Evolutionary conservation across 2,113 vertebrate species (phyloP).

Genomic region (Microcebus lehilahytsara): DNA sequence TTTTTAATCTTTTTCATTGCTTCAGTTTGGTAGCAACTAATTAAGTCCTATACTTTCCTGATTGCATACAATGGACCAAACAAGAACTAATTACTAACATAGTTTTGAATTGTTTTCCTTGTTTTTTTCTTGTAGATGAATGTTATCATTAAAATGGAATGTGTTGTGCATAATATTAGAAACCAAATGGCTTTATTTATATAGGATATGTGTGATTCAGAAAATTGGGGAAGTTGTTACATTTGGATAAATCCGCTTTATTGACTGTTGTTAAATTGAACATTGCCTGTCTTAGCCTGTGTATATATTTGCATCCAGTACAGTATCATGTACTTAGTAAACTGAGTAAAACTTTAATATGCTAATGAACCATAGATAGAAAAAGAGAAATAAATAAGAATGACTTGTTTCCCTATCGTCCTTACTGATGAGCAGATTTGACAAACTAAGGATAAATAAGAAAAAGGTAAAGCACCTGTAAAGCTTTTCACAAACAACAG

Average conservation of each 20-base stretch:
- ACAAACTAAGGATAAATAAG: conserved; percentile 23
- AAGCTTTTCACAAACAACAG: neutral
- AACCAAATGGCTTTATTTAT: conserved; percentile 55
- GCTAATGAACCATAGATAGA: conserved; percentile 21
- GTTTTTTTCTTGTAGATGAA: conserved; percentile 66
- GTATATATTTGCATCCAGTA: conserved; percentile 32
- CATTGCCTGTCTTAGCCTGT: neutral
- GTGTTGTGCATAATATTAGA: conserved; percentile 69
- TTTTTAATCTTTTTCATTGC: conserved; percentile 82
- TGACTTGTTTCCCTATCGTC: conserved; percentile 1
- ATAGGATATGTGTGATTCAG: conserved; percentile 39
- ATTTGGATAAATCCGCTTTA: conserved; percentile 53
- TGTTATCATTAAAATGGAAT: conserved; percentile 73
- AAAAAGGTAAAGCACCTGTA: neutral
- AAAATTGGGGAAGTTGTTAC: conserved; percentile 38
- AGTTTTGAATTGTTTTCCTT: conserved; percentile 72
- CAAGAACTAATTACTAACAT: conserved; percentile 77
- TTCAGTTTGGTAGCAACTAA: conserved; percentile 84
- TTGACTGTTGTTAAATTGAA: conserved; percentile 21
- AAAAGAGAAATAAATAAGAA: neutral
- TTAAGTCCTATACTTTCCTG: conserved; percentile 77
- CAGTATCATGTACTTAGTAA: conserved; percentile 8
- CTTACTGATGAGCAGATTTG: conserved; percentile 26
- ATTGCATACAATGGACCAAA: conserved; percentile 73
- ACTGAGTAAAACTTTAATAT: conserved; percentile 37